phyloP scores from a whole-genome alignment of 2,888 invertebrate species.

The Seira ritae region DNA sequence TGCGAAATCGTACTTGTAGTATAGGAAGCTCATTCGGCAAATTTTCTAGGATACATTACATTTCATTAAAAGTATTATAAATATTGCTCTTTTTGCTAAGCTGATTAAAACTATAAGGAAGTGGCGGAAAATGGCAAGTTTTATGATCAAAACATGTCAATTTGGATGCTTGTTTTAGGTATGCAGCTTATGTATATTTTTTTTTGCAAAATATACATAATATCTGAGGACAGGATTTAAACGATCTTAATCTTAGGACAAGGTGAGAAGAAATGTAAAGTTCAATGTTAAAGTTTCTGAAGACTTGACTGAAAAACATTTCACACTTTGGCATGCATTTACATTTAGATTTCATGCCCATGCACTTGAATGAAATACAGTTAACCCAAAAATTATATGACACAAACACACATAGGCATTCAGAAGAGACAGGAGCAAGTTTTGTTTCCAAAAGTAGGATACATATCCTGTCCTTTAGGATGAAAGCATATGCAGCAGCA shows the following conservation, averaged over 20 bases:
- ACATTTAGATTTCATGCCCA: background rate
- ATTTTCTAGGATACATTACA: too few relatives aligned
- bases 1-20: background rate
- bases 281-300: conserved; percentile 24
- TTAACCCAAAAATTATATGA: conserved; percentile 5
- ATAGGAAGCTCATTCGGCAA: background rate
- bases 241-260: conserved; percentile 18
- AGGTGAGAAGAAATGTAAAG: conserved; percentile 24
- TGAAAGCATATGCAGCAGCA: background rate
- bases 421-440: background rate
- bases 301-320: background rate
- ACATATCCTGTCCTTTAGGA: background rate
- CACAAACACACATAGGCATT: background rate
- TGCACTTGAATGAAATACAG: background rate
- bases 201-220: background rate
- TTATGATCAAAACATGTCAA: background rate
- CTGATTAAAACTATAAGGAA: background rate
- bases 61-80: background rate
- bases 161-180: too few relatives aligned
- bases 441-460: conserved; percentile 3
- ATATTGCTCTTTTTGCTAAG: background rate
- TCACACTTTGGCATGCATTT: background rate
- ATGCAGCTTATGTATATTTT: background rate
- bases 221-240: background rate
- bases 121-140: background rate